These are phyloP conservation scores for Lepidothrix coronata DNA, from an alignment of 2,113 vertebrate species.

Conservation along the genomic window DNA sequence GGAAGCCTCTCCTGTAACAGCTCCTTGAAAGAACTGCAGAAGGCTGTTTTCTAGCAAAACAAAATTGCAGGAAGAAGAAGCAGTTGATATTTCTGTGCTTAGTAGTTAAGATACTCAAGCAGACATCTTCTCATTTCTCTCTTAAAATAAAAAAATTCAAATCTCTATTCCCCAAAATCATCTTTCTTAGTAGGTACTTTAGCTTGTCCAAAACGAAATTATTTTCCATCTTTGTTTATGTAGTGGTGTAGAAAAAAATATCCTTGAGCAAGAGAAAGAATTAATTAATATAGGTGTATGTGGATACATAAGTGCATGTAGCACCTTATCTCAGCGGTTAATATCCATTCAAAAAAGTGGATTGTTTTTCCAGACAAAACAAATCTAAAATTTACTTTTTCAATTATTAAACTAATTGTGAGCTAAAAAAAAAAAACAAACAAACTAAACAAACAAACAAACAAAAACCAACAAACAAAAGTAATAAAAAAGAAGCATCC, in stretches of 20 bases:
- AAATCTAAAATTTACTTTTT: neutral
- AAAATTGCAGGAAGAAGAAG: neutral
- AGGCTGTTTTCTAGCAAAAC: neutral
- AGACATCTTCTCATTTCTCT: neutral
- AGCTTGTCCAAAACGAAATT: neutral
- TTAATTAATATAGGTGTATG: neutral
- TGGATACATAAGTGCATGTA: neutral
- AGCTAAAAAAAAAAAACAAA: neutral
- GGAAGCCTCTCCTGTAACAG: neutral
- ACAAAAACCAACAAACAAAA: neutral
- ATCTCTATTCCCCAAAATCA: neutral
- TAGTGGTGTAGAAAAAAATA: neutral
- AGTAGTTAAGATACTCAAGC: neutral
- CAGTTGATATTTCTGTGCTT: neutral
- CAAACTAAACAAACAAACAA: neutral
- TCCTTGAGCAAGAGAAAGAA: neutral
- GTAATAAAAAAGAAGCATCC: fast-evolving
- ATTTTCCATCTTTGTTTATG: neutral
- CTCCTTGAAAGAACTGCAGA: neutral
- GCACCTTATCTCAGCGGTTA: neutral
- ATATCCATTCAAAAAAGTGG: neutral
- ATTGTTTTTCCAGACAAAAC: neutral
- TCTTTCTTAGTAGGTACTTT: neutral
- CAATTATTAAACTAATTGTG: neutral
- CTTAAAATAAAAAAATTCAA: neutral